Conservation (phyloP, 2,113 vertebrate genomes). For the Pimephales promelas region DNA sequence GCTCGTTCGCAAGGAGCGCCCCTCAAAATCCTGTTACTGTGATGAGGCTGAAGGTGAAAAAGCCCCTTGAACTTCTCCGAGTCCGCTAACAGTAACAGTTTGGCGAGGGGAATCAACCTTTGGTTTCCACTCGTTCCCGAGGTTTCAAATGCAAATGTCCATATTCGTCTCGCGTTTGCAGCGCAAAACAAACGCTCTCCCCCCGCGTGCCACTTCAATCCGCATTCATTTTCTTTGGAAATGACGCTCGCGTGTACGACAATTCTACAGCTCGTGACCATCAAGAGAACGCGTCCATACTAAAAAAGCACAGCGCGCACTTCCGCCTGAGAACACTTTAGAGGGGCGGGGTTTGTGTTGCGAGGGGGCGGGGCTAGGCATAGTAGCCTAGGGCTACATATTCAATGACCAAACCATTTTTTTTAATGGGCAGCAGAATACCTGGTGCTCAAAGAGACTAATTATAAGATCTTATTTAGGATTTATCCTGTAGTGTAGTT, state of each 20-base stretch:
- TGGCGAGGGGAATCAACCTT: neutral
- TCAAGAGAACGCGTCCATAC: slow-evolving; percentile 75
- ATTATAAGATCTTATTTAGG: too few relatives aligned
- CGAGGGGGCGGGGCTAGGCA: slow-evolving; percentile 56
- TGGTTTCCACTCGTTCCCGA: slow-evolving; percentile 25
- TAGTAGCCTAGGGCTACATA: neutral
- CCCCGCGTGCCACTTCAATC: neutral
- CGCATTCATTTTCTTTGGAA: slow-evolving; percentile 23
- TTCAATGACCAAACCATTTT: neutral
- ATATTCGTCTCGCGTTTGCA: slow-evolving; percentile 19
- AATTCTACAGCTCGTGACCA: slow-evolving; percentile 67
- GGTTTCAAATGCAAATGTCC: slow-evolving; percentile 33
- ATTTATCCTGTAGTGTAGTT: too few relatives aligned
- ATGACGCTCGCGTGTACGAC: slow-evolving; percentile 41
- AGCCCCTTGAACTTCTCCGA: slow-evolving; percentile 28
- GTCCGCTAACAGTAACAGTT: neutral
- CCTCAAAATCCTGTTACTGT: slow-evolving; percentile 62
- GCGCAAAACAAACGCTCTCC: slow-evolving; percentile 10
- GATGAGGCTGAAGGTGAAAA: slow-evolving; percentile 1
- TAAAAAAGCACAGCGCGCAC: slow-evolving; percentile 77
- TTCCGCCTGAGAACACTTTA: slow-evolving; percentile 74
- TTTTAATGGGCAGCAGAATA: too few relatives aligned
- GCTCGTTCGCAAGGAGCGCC: slow-evolving; percentile 73
- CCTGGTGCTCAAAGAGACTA: too few relatives aligned
- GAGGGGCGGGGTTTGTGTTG: slow-evolving; percentile 65